phyloP scores from a whole-genome alignment of 1,140 invertebrate species.

The Wasmannia auropunctata region DNA sequence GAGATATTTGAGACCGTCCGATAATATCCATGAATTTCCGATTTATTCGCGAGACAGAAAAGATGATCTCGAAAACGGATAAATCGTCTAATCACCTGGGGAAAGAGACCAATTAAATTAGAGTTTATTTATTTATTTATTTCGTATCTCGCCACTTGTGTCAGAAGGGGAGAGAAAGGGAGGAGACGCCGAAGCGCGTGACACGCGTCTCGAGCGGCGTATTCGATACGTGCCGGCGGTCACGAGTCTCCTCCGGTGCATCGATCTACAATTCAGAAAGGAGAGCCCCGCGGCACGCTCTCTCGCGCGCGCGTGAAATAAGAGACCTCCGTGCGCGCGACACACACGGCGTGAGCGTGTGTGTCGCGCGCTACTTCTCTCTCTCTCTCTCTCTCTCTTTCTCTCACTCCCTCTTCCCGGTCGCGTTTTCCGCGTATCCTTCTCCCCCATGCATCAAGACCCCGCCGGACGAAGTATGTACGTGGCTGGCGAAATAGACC shows the following conservation, averaged over 20 bases:
- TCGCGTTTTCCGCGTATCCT: constrained; percentile 2
- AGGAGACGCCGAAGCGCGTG: neutral
- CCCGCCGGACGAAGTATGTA: constrained; percentile 14
- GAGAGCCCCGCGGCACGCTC: constrained; percentile 44
- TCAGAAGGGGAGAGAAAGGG: neutral
- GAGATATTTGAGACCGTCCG: neutral
- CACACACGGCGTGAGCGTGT: constrained; percentile 7
- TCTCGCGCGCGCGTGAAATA: constrained; percentile 58
- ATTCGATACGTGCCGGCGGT: constrained; percentile 35
- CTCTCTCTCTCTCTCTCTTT: neutral
- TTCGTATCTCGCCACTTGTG: neutral
- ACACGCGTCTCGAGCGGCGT: constrained; percentile 24
- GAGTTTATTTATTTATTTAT: neutral
- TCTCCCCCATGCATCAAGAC: neutral
- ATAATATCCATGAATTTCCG: neutral
- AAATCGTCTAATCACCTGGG: too few species aligned
- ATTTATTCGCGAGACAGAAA: neutral
- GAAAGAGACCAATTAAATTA: neutral
- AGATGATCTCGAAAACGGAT: too few species aligned
- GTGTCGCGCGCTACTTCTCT: constrained; percentile 1
- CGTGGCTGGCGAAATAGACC: constrained; percentile 52
- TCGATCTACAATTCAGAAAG: constrained; percentile 66
- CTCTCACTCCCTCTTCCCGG: neutral
- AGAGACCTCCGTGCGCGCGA: constrained; percentile 31
- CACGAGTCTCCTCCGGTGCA: constrained; percentile 59